phyloP scores from a whole-genome alignment of 2,797 vertebrate genomes.

The Gymnothorax reevesii region DNA sequence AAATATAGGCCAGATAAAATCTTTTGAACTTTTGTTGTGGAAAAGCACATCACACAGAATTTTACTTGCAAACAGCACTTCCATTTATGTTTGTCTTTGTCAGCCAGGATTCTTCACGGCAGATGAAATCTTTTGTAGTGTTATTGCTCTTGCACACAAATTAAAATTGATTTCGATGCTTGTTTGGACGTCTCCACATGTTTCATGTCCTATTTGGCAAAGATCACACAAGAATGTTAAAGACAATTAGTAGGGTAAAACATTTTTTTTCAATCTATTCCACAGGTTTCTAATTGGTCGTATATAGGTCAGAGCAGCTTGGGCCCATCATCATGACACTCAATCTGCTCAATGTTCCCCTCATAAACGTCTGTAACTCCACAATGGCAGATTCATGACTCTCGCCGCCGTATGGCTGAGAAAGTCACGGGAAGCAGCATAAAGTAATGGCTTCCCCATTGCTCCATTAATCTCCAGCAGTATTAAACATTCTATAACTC shows the following conservation, averaged over 20 bases:
- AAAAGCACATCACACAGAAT: not conserved
- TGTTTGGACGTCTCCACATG: not conserved
- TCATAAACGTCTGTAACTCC: not conserved
- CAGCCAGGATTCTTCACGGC: not conserved
- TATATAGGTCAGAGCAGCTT: not conserved
- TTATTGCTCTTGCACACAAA: not conserved
- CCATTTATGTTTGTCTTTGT: not conserved
- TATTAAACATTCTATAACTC: not conserved
- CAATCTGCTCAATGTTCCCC: not conserved
- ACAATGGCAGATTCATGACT: constrained; percentile 13
- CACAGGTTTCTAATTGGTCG: not conserved
- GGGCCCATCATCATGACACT: not conserved
- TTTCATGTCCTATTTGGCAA: not conserved
- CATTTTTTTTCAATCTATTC: not conserved
- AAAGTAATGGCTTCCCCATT: constrained; percentile 2
- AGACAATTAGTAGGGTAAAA: constrained; percentile 1
- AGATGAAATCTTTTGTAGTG: constrained; percentile 4
- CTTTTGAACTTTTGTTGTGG: not conserved
- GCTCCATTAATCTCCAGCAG: not conserved
- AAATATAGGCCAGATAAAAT: not conserved
- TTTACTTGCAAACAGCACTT: not conserved
- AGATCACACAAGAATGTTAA: not conserved
- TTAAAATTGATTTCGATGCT: not conserved
- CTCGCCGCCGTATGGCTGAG: not conserved
- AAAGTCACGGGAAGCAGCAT: not conserved